phyloP scores from a whole-genome alignment of 2,888 invertebrate genomes.

The Chymomyza fuscimana region DNA sequence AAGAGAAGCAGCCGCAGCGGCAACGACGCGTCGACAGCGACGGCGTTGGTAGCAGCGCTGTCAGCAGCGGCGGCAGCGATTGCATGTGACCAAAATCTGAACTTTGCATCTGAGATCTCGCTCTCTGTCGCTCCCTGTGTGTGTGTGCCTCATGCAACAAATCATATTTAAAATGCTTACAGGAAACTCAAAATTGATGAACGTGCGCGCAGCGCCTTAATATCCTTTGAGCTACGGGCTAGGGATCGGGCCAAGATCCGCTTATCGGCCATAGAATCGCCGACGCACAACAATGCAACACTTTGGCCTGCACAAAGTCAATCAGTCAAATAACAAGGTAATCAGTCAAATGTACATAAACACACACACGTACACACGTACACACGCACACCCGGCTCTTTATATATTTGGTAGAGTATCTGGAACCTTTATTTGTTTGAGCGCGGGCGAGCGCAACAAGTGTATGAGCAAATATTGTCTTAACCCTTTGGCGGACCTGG shows the following conservation, averaged over 20 bases:
- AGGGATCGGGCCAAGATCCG: slow-evolving; percentile 1
- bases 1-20: background rate
- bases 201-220: slow-evolving; percentile 41
- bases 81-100: slow-evolving; percentile 43
- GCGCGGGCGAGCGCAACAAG: slow-evolving; percentile 46
- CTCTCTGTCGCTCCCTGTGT: background rate
- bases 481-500: slow-evolving; percentile 46
- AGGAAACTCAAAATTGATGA: slow-evolving; percentile 56
- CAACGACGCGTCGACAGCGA: no score
- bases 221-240: slow-evolving; percentile 46
- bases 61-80: slow-evolving; percentile 1
- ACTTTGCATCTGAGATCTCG: slow-evolving; percentile 46
- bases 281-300: background rate
- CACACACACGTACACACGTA: background rate
- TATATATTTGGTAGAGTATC: background rate
- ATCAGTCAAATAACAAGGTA: slow-evolving; percentile 31
- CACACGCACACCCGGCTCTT: background rate
- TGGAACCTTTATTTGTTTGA: background rate
- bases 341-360: slow-evolving; percentile 46
- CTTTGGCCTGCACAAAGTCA: slow-evolving; percentile 5
- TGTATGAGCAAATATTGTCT: slow-evolving; percentile 58
- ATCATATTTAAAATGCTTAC: slow-evolving; percentile 49
- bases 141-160: slow-evolving; percentile 4
- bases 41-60: slow-evolving; percentile 7
- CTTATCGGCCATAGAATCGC: slow-evolving; percentile 49